Conservation (phyloP, 2,113 vertebrate species). For the Colossoma macropomum region DNA sequence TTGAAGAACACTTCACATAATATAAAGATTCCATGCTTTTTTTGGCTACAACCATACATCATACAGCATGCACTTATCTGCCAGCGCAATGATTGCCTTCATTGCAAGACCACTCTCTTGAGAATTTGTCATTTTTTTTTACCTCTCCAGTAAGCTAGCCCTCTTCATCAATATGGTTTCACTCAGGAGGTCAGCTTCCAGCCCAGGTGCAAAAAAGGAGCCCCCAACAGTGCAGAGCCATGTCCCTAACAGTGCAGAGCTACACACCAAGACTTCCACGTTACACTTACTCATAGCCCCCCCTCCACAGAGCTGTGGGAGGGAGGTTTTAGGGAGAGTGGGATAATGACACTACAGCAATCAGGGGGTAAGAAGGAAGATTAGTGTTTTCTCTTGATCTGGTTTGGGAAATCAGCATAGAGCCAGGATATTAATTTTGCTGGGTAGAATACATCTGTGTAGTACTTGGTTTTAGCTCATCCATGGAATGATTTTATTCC, state of each 20-base stretch:
- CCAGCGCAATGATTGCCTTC: too few relatives aligned
- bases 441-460: conserved; percentile 20
- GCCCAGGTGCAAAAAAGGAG: conserved; percentile 2
- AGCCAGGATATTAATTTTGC: neutral
- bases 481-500: conserved; percentile 2
- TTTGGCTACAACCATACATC: too few relatives aligned
- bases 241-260: too few relatives aligned
- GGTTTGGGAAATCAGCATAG: neutral
- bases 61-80: too few relatives aligned
- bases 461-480: conserved; percentile 8
- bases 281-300: conserved; percentile 33
- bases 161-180: neutral
- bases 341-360: neutral
- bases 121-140: neutral
- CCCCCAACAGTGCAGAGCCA: conserved; percentile 26
- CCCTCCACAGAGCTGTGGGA: conserved; percentile 32
- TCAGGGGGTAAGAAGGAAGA: conserved; percentile 23
- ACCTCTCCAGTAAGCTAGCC: neutral
- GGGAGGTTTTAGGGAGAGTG: conserved; percentile 6
- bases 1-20: too few relatives aligned
- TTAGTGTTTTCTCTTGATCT: conserved; percentile 1
- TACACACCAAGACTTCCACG: conserved; percentile 23
- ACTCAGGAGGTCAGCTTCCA: neutral
- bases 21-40: too few relatives aligned
- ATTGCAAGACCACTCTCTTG: neutral